phyloP scores from a whole-genome alignment of 2,888 invertebrate genomes.

The Eledone cirrhosa region DNA sequence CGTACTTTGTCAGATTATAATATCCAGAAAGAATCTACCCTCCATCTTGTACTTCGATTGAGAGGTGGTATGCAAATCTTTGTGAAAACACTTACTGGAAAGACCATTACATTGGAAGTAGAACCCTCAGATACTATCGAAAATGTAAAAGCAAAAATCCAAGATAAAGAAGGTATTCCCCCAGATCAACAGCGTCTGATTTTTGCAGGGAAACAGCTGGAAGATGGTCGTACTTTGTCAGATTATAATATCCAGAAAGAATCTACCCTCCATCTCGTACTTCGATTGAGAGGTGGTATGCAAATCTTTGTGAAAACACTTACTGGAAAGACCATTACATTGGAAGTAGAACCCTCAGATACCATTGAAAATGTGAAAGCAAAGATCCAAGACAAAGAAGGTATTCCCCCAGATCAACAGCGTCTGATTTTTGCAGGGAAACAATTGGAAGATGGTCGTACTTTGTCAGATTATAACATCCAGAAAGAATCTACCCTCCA shows the following conservation, averaged over 20 bases:
- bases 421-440: conserved; percentile 93
- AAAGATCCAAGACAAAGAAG: conserved; percentile 72
- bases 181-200: conserved; percentile 87
- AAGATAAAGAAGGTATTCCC: conserved; percentile 72
- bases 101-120: conserved; percentile 67
- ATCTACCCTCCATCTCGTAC: conserved; percentile 88
- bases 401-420: conserved; percentile 79
- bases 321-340: conserved; percentile 66
- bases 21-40: conserved; percentile 94
- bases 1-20: conserved; percentile 92
- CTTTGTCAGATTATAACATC: conserved; percentile 92
- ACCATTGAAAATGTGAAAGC: conserved; percentile 93
- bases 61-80: conserved; percentile 84
- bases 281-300: conserved; percentile 77
- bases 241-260: conserved; percentile 97
- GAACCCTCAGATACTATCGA: conserved; percentile 93
- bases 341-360: conserved; percentile 81
- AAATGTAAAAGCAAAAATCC: conserved; percentile 80
- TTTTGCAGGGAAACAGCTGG: conserved; percentile 94
- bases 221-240: conserved; percentile 91
- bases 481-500: conserved; percentile 95
- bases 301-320: conserved; percentile 77
- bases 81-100: conserved; percentile 66
- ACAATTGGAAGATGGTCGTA: conserved; percentile 93
- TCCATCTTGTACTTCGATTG: conserved; percentile 88